Percentiles rank a stretch among this genome's conserved stretches.
Conservation (phyloP, 2,797 vertebrate species). For the Micrastur ruficollis region DNA sequence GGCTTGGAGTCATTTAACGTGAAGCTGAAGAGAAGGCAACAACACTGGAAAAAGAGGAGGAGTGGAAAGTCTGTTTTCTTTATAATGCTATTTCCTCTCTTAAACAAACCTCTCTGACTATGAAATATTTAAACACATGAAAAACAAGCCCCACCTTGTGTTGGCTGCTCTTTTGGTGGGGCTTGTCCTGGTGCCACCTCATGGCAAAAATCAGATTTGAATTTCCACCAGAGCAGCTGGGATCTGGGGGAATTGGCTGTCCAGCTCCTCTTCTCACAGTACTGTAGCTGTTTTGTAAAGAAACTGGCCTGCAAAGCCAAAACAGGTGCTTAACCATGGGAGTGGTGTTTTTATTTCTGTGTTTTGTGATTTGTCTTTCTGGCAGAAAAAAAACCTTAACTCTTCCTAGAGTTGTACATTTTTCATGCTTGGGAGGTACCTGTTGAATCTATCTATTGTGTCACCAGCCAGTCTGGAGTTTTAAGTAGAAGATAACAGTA, state of each 20-base stretch:
- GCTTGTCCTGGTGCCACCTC: neutral
- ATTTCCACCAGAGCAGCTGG: neutral
- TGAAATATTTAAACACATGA: neutral
- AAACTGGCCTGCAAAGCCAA: neutral
- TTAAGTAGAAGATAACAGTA: neutral
- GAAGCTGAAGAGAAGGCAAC: neutral
- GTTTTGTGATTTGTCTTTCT: neutral
- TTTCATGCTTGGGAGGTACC: neutral
- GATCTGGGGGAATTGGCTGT: neutral
- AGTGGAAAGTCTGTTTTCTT: constrained; percentile 47
- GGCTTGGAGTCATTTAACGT: neutral
- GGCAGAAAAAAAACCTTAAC: neutral
- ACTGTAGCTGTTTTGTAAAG: neutral
- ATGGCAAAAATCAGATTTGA: neutral
- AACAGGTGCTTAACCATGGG: neutral
- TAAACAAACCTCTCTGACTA: constrained; percentile 8
- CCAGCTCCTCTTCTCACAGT: neutral
- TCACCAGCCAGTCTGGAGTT: neutral
- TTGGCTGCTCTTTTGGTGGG: neutral
- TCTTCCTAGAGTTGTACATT: rapidly evolving
- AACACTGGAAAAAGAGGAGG: constrained; percentile 51
- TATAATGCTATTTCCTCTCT: constrained; percentile 52
- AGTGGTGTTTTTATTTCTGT: neutral
- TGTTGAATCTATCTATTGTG: rapidly evolving
- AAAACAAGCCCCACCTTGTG: constrained; percentile 9